Percentiles rank a stretch among this genome's conserved stretches.
Evolutionary conservation across 2,888 invertebrate species (phyloP).

Genomic region (Diaperis boleti): DNA sequence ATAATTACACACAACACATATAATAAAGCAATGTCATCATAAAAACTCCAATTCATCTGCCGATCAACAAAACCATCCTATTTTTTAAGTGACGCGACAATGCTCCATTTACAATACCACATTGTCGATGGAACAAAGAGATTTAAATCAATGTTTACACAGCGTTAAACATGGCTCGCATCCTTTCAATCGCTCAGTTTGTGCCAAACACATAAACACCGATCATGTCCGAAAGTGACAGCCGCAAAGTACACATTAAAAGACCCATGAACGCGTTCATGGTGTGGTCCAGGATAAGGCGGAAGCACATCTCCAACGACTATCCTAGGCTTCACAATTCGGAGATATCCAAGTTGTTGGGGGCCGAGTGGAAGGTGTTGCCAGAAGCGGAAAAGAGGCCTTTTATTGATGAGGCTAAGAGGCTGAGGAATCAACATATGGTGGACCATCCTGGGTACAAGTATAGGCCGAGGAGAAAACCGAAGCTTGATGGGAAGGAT

Average conservation of each 20-base stretch:
- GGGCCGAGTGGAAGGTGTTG: conserved; percentile 87
- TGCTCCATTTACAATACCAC: conserved; percentile 58
- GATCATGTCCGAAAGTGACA: conserved; percentile 23
- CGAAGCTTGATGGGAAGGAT: conserved; percentile 53
- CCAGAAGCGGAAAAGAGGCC: conserved; percentile 84
- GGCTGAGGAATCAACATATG: conserved; percentile 64
- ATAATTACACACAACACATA: conserved; percentile 31
- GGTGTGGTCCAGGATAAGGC: conserved; percentile 84
- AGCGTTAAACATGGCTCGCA: conserved; percentile 61
- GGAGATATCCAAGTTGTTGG: conserved; percentile 85
- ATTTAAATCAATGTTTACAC: conserved; percentile 65
- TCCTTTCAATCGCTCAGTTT: conserved; percentile 53
- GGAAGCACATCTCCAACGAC: conserved; percentile 85
- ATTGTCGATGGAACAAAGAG: conserved; percentile 63
- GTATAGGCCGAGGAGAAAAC: conserved; percentile 63
- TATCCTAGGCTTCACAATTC: conserved; percentile 85
- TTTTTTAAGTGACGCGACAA: conserved; percentile 56
- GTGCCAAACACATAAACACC: conserved; percentile 16
- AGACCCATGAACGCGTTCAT: conserved; percentile 96
- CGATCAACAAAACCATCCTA: conserved; percentile 50
- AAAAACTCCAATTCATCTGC: conserved; percentile 30
- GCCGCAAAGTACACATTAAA: conserved; percentile 79
- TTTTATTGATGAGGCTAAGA: conserved; percentile 90
- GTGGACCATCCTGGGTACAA: conserved; percentile 65
- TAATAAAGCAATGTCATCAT: conserved; percentile 26